These are phyloP conservation scores for Sander lucioperca DNA, from an alignment of 2,113 vertebrate species.

Conservation along the genomic window DNA sequence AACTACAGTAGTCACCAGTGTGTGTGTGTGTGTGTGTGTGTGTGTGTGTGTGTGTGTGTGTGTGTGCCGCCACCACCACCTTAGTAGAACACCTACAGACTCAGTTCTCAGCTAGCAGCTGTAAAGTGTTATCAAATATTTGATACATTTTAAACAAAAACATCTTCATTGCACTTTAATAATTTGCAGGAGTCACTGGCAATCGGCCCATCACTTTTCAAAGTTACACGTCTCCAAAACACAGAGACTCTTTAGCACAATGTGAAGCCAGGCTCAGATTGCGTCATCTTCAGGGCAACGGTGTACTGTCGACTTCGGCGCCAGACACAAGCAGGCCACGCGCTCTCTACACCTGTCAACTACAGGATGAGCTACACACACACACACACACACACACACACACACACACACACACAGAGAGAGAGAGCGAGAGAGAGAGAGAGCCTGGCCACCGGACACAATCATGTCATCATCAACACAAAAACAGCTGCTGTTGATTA, in stretches of 20 bases:
- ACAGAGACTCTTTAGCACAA: constrained; percentile 1
- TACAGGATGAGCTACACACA: too few species aligned
- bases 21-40: not conserved
- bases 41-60: not conserved
- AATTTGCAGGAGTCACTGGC: not conserved
- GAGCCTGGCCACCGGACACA: constrained; percentile 22
- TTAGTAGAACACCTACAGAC: constrained; percentile 3
- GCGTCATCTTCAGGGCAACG: not conserved
- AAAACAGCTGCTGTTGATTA: constrained; percentile 10
- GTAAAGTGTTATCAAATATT: constrained; percentile 15
- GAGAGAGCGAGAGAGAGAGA: not conserved
- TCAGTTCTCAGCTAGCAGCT: not conserved
- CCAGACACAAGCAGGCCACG: too few species aligned
- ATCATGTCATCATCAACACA: constrained; percentile 55
- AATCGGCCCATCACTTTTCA: not conserved
- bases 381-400: too few species aligned
- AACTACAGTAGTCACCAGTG: constrained; percentile 19
- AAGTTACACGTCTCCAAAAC: not conserved
- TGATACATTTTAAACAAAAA: constrained; percentile 18
- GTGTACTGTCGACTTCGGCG: too few species aligned
- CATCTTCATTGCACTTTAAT: not conserved
- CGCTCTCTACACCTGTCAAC: too few species aligned
- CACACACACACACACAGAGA: not conserved
- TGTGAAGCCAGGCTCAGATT: constrained; percentile 8
- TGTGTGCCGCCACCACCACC: not conserved